phyloP scores from a whole-genome alignment of 2,113 vertebrate genomes.

The Prionailurus bengalensis region DNA sequence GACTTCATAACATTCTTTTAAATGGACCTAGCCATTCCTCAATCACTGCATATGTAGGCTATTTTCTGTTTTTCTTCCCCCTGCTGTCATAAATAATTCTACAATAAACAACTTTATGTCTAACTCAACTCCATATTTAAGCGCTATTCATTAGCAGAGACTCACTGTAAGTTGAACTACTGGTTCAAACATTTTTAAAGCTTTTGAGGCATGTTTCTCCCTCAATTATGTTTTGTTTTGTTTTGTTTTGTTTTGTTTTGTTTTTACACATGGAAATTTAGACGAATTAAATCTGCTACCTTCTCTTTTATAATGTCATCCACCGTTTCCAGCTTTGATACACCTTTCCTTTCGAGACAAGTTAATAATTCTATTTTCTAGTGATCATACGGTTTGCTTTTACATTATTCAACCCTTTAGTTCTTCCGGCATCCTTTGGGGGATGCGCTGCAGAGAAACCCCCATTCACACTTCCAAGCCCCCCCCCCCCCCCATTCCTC shows the following conservation, averaged over 20 bases:
- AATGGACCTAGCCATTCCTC: background rate
- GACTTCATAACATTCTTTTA: background rate
- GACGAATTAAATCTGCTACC: background rate
- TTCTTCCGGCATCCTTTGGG: background rate
- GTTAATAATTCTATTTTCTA: background rate
- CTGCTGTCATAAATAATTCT: background rate
- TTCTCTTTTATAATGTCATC: background rate
- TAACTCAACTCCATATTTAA: background rate
- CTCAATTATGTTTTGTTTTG: background rate
- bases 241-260: background rate
- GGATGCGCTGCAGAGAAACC: background rate
- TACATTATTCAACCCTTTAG: conserved; percentile 14
- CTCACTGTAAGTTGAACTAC: background rate
- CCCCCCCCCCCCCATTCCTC: background rate
- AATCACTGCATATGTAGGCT: background rate
- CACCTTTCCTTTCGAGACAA: background rate
- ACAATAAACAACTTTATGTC: background rate
- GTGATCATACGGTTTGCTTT: background rate
- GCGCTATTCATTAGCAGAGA: background rate
- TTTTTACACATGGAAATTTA: background rate
- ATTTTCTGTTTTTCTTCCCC: background rate
- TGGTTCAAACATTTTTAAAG: background rate
- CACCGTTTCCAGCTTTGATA: background rate
- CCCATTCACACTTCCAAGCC: conserved; percentile 15
- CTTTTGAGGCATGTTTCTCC: background rate